Conservation (phyloP, 2,113 vertebrate species). For the Isichthys henryi region DNA sequence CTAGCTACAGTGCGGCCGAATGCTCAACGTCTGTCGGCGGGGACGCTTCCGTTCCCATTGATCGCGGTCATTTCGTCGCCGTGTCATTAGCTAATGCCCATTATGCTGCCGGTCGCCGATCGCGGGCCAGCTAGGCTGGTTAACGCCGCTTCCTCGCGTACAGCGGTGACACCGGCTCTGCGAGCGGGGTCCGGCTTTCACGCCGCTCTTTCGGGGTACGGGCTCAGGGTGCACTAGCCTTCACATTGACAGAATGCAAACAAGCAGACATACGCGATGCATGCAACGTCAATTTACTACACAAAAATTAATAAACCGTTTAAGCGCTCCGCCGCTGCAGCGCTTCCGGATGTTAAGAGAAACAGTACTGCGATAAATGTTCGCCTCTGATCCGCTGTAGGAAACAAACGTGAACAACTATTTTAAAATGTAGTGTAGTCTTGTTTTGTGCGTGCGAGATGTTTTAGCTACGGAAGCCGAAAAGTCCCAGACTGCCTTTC, state of each 20-base stretch:
- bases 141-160: not conserved
- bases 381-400: not conserved
- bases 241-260: constrained; percentile 7
- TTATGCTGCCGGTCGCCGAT: not conserved
- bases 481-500: constrained; percentile 1
- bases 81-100: not conserved
- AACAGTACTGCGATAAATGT: not conserved
- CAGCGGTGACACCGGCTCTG: not conserved
- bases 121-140: not conserved
- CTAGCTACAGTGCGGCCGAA: not conserved
- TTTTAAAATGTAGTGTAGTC: constrained; percentile 12
- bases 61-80: not conserved
- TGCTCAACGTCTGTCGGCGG: not conserved
- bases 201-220: not conserved
- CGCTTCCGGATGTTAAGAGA: not conserved
- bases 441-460: not conserved
- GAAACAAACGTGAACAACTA: not conserved
- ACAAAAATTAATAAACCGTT: not conserved
- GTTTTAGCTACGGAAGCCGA: constrained; percentile 22
- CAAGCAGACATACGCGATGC: not conserved
- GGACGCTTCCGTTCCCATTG: constrained; percentile 11
- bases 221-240: not conserved
- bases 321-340: not conserved
- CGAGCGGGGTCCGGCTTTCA: not conserved
- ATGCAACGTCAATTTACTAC: not conserved